Conservation (phyloP, 2,888 invertebrate species). For the Plusia festucae region DNA sequence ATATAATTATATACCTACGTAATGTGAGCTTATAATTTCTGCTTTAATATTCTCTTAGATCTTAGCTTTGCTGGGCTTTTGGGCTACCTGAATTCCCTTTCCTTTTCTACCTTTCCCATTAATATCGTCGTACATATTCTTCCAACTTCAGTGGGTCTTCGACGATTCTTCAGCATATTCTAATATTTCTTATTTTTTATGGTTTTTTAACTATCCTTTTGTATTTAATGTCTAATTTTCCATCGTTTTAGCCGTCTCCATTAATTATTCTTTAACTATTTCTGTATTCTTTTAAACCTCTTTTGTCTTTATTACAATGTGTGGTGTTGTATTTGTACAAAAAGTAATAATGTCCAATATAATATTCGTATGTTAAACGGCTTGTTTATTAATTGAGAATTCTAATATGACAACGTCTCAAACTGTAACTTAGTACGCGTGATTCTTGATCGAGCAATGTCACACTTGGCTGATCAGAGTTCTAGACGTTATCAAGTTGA, state of each 20-base stretch:
- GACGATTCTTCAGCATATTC: too few relatives aligned
- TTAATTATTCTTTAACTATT: not conserved
- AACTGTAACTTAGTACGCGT: too few relatives aligned
- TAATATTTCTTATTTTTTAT: too few relatives aligned
- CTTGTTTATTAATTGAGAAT: too few relatives aligned
- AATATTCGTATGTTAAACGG: too few relatives aligned
- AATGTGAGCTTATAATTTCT: slow-evolving; percentile 46
- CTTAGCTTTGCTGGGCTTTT: slow-evolving; percentile 66
- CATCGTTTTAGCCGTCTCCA: not conserved
- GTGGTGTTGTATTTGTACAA: too few relatives aligned
- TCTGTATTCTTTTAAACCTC: not conserved
- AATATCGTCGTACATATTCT: slow-evolving; percentile 35
- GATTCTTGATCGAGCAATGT: too few relatives aligned
- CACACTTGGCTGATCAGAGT: too few relatives aligned
- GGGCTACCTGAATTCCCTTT: slow-evolving; percentile 49
- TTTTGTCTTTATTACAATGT: not conserved
- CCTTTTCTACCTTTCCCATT: slow-evolving; percentile 40
- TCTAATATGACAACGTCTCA: too few relatives aligned
- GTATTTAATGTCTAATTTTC: not conserved
- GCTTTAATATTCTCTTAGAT: slow-evolving; percentile 60
- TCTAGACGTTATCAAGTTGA: too few relatives aligned
- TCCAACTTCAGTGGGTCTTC: too few relatives aligned
- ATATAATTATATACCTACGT: slow-evolving; percentile 8
- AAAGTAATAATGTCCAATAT: too few relatives aligned
- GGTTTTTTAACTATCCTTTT: not conserved